phyloP scores from a whole-genome alignment of 2,797 vertebrate genomes.

The Eulemur mongoz region DNA sequence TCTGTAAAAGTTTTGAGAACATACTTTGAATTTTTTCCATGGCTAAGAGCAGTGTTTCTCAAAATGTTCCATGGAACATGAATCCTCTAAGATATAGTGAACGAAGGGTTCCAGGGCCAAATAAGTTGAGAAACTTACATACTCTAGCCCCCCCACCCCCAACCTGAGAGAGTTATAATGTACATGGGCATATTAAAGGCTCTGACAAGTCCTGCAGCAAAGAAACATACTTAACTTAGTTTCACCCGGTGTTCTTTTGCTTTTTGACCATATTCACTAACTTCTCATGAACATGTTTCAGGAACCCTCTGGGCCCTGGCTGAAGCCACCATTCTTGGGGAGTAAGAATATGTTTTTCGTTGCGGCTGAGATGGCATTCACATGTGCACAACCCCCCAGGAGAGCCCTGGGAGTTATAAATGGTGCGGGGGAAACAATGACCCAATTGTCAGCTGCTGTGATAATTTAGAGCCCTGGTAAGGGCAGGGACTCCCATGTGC shows the following conservation, averaged over 20 bases:
- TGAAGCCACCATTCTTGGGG: neutral
- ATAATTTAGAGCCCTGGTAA: neutral
- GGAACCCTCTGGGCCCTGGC: neutral
- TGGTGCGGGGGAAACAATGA: neutral
- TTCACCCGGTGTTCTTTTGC: neutral
- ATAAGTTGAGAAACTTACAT: neutral
- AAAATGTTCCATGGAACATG: neutral
- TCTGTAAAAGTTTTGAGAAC: neutral
- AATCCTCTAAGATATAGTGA: neutral
- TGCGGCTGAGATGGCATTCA: neutral
- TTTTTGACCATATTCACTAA: neutral
- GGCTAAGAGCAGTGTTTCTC: neutral
- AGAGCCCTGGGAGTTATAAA: slow-evolving; percentile 39
- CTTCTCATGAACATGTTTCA: neutral
- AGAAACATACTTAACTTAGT: neutral
- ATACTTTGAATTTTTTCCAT: neutral
- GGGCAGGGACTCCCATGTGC: neutral
- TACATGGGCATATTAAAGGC: neutral
- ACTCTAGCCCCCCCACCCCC: accelerated
- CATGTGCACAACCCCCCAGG: neutral
- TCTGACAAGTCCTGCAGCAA: neutral
- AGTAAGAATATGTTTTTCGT: neutral
- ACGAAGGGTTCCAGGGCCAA: neutral
- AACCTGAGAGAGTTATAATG: neutral
- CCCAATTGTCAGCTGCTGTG: neutral